A percentile compares a stretch with the other conserved stretches of the same genome.
phyloP scores from a whole-genome alignment of 2,888 invertebrate species.

The Carterocephalus palaemon region DNA sequence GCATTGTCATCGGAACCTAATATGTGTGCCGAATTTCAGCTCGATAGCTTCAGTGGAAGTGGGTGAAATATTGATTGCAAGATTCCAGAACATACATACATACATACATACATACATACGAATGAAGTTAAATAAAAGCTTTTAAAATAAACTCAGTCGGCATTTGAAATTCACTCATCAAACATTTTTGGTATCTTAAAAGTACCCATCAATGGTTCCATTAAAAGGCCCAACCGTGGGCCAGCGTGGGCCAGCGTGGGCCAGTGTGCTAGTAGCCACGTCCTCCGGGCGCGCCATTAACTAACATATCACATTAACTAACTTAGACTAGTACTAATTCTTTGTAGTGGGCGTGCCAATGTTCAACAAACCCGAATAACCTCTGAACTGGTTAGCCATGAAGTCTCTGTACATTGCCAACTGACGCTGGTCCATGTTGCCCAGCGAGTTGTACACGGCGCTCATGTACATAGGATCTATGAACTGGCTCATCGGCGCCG shows the following conservation, averaged over 20 bases:
- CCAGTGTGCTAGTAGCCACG: no score
- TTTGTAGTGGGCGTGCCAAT: slow-evolving; percentile 70
- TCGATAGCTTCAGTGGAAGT: no score
- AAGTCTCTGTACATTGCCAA: slow-evolving; percentile 67
- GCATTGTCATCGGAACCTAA: no score
- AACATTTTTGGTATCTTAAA: neutral
- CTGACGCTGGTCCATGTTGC: slow-evolving; percentile 65
- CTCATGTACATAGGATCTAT: slow-evolving; percentile 64
- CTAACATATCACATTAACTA: slow-evolving; percentile 20
- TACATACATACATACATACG: no score
- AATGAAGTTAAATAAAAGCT: no score
- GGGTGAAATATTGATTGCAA: no score
- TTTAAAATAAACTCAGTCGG: no score
- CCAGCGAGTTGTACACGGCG: slow-evolving; percentile 60
- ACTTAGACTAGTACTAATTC: slow-evolving; percentile 42
- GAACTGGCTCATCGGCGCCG: slow-evolving; percentile 43
- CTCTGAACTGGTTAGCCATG: slow-evolving; percentile 58
- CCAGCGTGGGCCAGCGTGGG: no score
- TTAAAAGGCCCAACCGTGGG: neutral
- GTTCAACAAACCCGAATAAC: slow-evolving; percentile 56
- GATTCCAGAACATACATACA: no score
- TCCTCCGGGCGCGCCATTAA: slow-evolving; percentile 5
- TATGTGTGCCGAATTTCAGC: no score
- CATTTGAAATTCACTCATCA: neutral
- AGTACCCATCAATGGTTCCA: neutral